Base-by-base conservation (phyloP, 2,113 vertebrate genomes). In the Psephotus haematonotus region DNA sequence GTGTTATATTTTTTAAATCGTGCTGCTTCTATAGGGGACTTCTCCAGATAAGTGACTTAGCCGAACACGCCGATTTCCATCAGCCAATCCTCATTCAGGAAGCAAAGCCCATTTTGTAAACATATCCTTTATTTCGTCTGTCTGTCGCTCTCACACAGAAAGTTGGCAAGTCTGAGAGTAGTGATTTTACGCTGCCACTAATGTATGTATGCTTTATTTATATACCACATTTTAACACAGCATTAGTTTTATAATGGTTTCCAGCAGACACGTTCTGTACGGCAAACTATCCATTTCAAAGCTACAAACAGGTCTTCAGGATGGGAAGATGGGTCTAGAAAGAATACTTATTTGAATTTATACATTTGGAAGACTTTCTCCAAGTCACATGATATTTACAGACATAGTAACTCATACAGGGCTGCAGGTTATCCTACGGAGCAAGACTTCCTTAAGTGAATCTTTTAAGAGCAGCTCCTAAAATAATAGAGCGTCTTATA, bases 381-480 rank as follows among this genome's bases (percentile, higher is more conserved):
- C 67, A 55, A 93, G 70, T 50, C 53, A 44, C 35, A 74, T 63
- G 7, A 10, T 92, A 83, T 90, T 92, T 78, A 87, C 41, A 80
- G 86, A 57, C 68, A 35, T 18, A 71, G 20, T 68, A 95, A 94
- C 89, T 93, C 50, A 27, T 44, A 37, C 67, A 77, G 57, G 71
- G 49, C 49, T 85, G 81, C 78, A 90, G 76, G 83, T 92, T 96
- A 94, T 69, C 60, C 87, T 47, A 67, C 0, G 28, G 74, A 96
- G 70, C 78, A 71, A 65, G 19, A 49, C 62, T 94, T 44, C 57
- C 85, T 75, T 87, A 91, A 88, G 43, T 47, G 83, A 63, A 85
- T 82, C 76, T 85, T 96, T 93, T 52, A 95, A 97, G 37, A 97
- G 72, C 90, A 41, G 59, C 91, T 80, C 55, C 64, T 88, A 39